A percentile compares a stretch with the other conserved stretches of the same genome.
These are phyloP conservation scores for Caenorhabditis wallacei DNA, from an alignment of 2,888 invertebrate species.

Conservation along the genomic window DNA sequence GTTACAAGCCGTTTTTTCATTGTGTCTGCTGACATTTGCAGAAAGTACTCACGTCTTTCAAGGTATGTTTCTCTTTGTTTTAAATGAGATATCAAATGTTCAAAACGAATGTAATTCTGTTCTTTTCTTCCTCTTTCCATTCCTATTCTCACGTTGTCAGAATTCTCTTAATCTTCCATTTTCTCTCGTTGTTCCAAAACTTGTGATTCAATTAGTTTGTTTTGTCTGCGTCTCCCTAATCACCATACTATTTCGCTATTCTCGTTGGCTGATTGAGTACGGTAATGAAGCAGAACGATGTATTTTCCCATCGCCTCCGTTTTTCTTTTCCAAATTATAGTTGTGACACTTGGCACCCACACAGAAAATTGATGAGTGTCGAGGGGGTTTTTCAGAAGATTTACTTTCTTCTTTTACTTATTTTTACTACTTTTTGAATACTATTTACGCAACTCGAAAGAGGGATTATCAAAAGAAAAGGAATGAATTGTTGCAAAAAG, in stretches of 20 bases:
- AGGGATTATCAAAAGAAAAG: slow-evolving; percentile 34
- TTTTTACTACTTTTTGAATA: slow-evolving; percentile 28
- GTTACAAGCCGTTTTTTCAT: slow-evolving; percentile 2
- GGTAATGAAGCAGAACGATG: slow-evolving; percentile 59
- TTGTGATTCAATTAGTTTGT: slow-evolving; percentile 58
- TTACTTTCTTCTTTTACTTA: slow-evolving; percentile 33
- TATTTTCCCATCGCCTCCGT: background rate
- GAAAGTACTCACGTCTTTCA: slow-evolving; percentile 41
- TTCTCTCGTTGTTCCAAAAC: slow-evolving; percentile 22
- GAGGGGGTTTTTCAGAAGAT: slow-evolving; percentile 56
- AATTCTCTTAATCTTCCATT: slow-evolving; percentile 12
- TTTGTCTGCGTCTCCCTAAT: slow-evolving; percentile 24
- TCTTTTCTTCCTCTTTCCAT: background rate
- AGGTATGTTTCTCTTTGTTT: slow-evolving; percentile 17
- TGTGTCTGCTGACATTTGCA: slow-evolving; percentile 25
- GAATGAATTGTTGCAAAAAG: slow-evolving; percentile 34
- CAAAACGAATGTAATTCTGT: slow-evolving; percentile 9
- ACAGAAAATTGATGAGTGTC: slow-evolving; percentile 56
- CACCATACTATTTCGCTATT: slow-evolving; percentile 16
- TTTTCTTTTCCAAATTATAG: slow-evolving; percentile 46
- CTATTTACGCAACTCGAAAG: slow-evolving; percentile 43
- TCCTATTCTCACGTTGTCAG: slow-evolving; percentile 16
- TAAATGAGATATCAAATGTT: background rate
- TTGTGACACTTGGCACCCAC: slow-evolving; percentile 52
- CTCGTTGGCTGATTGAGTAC: slow-evolving; percentile 52